Evolutionary conservation across 2,113 vertebrate species (phyloP), one percentile per base, ranked within the genome.

Genomic region (Alosa alosa): DNA sequence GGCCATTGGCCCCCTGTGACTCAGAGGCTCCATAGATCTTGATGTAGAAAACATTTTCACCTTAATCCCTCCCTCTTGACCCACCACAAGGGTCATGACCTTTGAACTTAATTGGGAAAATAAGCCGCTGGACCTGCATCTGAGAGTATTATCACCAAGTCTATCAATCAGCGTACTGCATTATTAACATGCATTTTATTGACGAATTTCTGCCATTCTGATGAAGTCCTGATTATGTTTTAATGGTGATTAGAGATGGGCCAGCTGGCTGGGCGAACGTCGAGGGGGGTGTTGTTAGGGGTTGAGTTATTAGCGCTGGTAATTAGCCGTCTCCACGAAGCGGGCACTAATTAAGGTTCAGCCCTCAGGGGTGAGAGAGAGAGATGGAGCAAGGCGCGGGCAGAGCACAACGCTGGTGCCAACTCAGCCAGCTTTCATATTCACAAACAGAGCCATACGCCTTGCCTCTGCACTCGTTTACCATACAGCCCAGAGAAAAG

Each of bases 251-350:
- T 72, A 72, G n/a, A 72, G 25, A 72, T 36, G 64, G 64, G 25
- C 64, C 64, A 72, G 64, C 25, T 72, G 64, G 64, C 64, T 36
- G 64, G 64, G 64, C 10, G 25, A 36, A 10, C n/a, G 64, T 31
- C n/a, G 64, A 72, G 64, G 64, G n/a, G 64, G 64, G 64, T 72
- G 64, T 72, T 25, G 64, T 72, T 72, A 72, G 64, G 64, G 64
- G 64, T 36, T 72, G 64, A 72, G 64, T 72, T 72, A 72, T 72
- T 72, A 72, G 64, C 64, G 64, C 25, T 15, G 10, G 25, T 72
- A 72, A 72, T 72, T 72, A 72, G 64, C 64, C 31, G 8, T 31
- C 64, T 72, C 64, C 64, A 31, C 64, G 25, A 72, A 31, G 31
- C 64, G 25, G 64, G 64, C 64, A 9, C n/a, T 72, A 72, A 72